Evolutionary conservation across 1,140 invertebrate species (phyloP), one percentile per base, ranked within the genome.

Genomic region (Drosophila ogumai): DNA sequence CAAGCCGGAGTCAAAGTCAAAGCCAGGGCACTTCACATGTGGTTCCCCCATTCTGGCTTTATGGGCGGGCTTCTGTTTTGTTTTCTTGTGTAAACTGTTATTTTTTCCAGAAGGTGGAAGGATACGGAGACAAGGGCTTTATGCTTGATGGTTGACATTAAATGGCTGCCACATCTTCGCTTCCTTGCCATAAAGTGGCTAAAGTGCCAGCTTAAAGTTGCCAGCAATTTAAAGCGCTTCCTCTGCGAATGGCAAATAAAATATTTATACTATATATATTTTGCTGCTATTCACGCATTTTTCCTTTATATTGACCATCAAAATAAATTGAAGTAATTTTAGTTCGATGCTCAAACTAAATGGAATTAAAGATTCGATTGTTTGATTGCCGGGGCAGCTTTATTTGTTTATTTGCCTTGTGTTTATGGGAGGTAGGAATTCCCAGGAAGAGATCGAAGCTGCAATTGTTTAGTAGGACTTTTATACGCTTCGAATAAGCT

Each of bases 81-180:
- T 67, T 72, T 72, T 85, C 82, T 84, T 88, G 84, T 90, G 84
- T 88, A 88, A 88, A 88, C 87, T 88, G 84, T 84, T 88, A 79
- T 88, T 88, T 74, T 88, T 88, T 84, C 36, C 69, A 72, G 66
- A 56, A 41, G 52, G 32, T 71, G 36, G 22, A 56, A 43, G 69
- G 66, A 59, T 72, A 50, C 15, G 25, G 46, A 47, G 28, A 72
- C 66, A 57, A 72, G 44, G 38, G 67, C 67, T 72, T 72, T 72
- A 85, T 88, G 85, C 84, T 90, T 88, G 85, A 88, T 90, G 81
- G 81, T 50, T 88, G 85, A 90, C 85, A 90, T 90, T 88, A 88
- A 88, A 88, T 85, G 85, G 81, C 78, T 71, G 65, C 84, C 73
- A 77, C 81, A 81, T 75, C 52, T 60, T 68, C 36, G 54, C 34